Conservation (phyloP, 1,140 invertebrate genomes). For the Aphis gossypii region DNA sequence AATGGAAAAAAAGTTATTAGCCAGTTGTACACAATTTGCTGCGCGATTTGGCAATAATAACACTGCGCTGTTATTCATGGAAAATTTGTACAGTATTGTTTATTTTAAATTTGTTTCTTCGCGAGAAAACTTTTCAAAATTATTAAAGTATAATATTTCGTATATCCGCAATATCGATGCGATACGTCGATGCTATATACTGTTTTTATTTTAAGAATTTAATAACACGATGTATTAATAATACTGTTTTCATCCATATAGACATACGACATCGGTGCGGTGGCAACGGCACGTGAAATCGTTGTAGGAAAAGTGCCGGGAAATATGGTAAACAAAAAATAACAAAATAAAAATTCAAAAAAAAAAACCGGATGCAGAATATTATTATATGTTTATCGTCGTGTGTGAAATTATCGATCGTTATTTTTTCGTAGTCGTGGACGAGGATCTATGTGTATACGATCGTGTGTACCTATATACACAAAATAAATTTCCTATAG, state of each 20-base stretch:
- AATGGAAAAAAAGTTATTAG: background rate
- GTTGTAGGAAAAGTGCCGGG: background rate
- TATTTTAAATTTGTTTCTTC: conserved; percentile 5
- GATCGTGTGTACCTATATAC: background rate
- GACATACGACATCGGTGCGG: background rate
- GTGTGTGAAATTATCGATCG: background rate
- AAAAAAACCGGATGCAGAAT: background rate
- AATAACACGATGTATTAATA: background rate
- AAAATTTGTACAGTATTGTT: background rate
- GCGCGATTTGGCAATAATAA: background rate
- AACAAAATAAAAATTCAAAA: background rate
- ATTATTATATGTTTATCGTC: too few species aligned
- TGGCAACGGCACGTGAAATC: background rate
- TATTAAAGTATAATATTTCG: background rate
- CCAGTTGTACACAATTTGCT: background rate
- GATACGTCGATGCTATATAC: background rate
- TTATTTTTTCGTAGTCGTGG: background rate
- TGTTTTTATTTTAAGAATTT: background rate
- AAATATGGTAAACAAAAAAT: background rate
- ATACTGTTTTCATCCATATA: background rate
- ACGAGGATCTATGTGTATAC: background rate
- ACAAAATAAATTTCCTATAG: background rate
- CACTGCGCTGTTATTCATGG: background rate
- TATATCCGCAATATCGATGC: background rate
- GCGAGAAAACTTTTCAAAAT: background rate